A percentile compares a stretch with the other conserved stretches of the same genome.
phyloP scores from a whole-genome alignment of 1,140 invertebrate species.

The Diorhabda carinulata region DNA sequence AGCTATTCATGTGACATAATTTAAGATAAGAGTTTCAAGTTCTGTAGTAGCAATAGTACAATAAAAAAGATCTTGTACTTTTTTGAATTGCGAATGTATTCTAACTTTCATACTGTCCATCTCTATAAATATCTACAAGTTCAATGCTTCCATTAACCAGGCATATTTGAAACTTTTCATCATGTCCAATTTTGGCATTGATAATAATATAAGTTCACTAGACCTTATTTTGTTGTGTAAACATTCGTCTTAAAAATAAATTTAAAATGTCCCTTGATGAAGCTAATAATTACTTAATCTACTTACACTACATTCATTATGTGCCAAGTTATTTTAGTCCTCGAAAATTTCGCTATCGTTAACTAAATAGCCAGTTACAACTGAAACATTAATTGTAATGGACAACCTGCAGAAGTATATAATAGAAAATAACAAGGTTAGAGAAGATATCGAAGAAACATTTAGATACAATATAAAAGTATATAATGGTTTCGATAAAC shows the following conservation, averaged over 20 bases:
- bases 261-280: not conserved
- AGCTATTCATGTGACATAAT: no score
- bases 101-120: no score
- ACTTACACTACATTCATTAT: not conserved
- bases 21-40: no score
- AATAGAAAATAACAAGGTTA: conserved; percentile 1
- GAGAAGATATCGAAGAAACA: conserved; percentile 20
- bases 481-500: conserved; percentile 21
- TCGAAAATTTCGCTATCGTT: not conserved
- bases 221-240: not conserved
- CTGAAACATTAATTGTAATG: not conserved
- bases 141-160: no score
- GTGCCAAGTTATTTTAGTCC: not conserved
- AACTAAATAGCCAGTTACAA: not conserved
- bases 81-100: no score
- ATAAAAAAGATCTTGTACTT: no score
- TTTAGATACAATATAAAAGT: conserved; percentile 22
- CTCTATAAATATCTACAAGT: no score
- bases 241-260: not conserved
- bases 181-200: no score
- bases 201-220: no score
- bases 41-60: no score
- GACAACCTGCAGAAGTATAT: conserved; percentile 5
- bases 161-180: no score
- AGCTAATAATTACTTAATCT: not conserved